Base-by-base conservation (phyloP, 1,140 invertebrate species). In the Micrasema longulum region DNA sequence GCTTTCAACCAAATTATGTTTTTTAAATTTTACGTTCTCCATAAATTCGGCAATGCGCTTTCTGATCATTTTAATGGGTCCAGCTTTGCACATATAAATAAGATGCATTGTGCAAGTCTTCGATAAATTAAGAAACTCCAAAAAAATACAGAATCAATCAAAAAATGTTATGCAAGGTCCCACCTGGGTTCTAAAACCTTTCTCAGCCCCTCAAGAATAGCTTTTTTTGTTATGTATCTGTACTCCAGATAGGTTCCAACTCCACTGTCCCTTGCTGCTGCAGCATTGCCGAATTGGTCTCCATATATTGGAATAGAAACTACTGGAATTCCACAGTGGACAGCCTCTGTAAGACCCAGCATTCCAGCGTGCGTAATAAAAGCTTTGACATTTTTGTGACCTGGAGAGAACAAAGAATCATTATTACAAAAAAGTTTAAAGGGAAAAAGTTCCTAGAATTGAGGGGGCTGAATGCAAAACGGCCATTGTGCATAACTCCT, bases 281-380 rank as follows among this genome's bases (percentile, higher is more conserved):
- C 76, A 6, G 78, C 79, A 72, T 84, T 83, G 18, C 84, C 83
- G 36, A 80, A 77, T 71, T 85, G 86, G 70, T 91, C 90, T 0
- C 81, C 86, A 73, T 86, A 87, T 55, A 90, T 76, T 1, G 90
- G 89, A 69, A 90, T 83, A 38, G 86, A 84, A 10, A 91, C 76
- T 72, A 89, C 83, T 0, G 90, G 89, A 9, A 90, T 86, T 0
- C 83, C 88, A 70, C 84, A 87, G 69, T 87, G 83, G 50, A 90
- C 79, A 2, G 88, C 84, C 77, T 91, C 90, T 48, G 86, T 87
- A 12, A 85, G 84, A 5, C 90, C 87, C 74, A 90, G 80, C 20
- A 89, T 83, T 1, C 90, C 90, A 10, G 88, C 87, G 74, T 92
- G 90, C 1, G 87, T 87, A 35, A 91, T 85, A 72, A 91, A 91